Evolutionary conservation across 1,140 invertebrate genomes (phyloP).

Genomic region (Drosophila hydei): DNA sequence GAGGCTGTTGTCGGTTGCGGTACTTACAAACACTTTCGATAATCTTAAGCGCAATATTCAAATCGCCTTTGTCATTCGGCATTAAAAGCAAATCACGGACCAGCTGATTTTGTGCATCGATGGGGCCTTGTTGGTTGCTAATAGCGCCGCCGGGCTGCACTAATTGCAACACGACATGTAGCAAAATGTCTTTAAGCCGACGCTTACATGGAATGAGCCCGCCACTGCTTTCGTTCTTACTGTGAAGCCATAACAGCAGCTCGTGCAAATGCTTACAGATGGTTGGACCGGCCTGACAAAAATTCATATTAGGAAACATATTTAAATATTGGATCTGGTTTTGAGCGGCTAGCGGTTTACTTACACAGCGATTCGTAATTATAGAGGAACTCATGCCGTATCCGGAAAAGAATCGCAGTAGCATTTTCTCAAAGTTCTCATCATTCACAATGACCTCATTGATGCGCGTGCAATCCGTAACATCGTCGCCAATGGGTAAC

Average conservation of each 20-base stretch:
- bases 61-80: constrained; percentile 88
- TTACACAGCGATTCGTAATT: constrained; percentile 80
- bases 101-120: constrained; percentile 92
- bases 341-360: background rate
- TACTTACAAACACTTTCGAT: constrained; percentile 88
- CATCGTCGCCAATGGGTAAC: constrained; percentile 67
- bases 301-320: background rate
- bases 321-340: background rate
- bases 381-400: constrained; percentile 84
- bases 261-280: constrained; percentile 90
- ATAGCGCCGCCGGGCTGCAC: constrained; percentile 89
- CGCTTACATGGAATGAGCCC: constrained; percentile 85
- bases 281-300: constrained; percentile 89
- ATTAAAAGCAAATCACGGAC: constrained; percentile 88
- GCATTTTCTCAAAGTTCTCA: constrained; percentile 89
- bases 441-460: constrained; percentile 88
- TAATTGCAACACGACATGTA: constrained; percentile 90
- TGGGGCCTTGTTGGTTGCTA: constrained; percentile 88
- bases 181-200: constrained; percentile 88
- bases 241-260: constrained; percentile 88
- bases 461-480: constrained; percentile 84
- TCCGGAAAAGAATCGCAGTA: constrained; percentile 90
- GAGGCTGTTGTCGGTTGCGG: background rate
- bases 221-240: constrained; percentile 88
- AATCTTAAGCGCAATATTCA: constrained; percentile 90